Evolutionary conservation across 1,140 invertebrate genomes (phyloP).

Genomic region (Drosophila ficusphila): DNA sequence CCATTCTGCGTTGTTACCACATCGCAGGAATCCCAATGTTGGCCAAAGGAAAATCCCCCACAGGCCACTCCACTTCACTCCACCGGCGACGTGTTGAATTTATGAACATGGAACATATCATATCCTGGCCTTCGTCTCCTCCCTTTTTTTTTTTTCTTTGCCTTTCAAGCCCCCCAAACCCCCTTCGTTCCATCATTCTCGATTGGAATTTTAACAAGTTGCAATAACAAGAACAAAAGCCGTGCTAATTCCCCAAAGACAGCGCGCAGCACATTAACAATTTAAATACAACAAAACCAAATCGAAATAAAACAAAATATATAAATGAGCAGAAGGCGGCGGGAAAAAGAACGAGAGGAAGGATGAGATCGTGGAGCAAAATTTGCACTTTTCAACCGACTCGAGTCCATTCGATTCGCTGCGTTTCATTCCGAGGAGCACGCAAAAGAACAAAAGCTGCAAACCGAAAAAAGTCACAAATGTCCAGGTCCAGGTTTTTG

Average conservation of each 20-base stretch:
- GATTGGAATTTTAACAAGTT: slow-evolving; percentile 79
- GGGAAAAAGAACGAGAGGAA: not conserved
- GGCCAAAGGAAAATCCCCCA: slow-evolving; percentile 26
- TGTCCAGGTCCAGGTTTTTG: slow-evolving; percentile 5
- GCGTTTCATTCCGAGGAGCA: slow-evolving; percentile 10
- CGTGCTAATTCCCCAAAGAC: slow-evolving; percentile 77
- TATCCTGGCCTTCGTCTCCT: slow-evolving; percentile 21
- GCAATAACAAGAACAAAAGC: slow-evolving; percentile 71
- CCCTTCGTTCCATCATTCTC: not conserved
- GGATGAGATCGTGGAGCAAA: slow-evolving; percentile 29
- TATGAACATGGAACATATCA: slow-evolving; percentile 72
- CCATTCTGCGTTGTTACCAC: not conserved
- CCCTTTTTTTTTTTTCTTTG: not conserved
- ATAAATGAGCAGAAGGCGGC: slow-evolving; percentile 61
- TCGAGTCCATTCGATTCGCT: not conserved
- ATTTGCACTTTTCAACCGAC: slow-evolving; percentile 68
- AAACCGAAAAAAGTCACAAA: slow-evolving; percentile 22
- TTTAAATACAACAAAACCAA: slow-evolving; percentile 76
- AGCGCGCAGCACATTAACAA: slow-evolving; percentile 69
- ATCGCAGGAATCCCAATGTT: slow-evolving; percentile 18
- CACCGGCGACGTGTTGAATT: slow-evolving; percentile 57
- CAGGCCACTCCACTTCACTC: slow-evolving; percentile 14
- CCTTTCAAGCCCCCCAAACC: not conserved
- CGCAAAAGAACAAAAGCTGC: slow-evolving; percentile 33
- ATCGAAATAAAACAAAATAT: slow-evolving; percentile 45